Evolutionary conservation across 2,797 vertebrate species (phyloP).

Genomic region (Mus minutoides): DNA sequence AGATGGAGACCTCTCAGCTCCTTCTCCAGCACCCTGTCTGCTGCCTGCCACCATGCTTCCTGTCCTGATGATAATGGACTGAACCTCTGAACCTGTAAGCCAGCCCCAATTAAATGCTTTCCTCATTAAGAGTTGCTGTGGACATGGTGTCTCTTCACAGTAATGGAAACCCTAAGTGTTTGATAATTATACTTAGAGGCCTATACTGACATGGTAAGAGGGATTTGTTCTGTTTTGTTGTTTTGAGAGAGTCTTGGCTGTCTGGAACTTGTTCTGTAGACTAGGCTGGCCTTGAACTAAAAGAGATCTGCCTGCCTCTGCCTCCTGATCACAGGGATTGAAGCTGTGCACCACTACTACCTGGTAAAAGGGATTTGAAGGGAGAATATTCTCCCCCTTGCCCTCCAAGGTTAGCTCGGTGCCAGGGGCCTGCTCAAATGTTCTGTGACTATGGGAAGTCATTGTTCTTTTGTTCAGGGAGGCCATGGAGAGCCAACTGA

Average conservation of each 20-base stretch:
- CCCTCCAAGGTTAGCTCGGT: background rate
- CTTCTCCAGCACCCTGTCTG: background rate
- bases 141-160: background rate
- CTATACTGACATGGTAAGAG: background rate
- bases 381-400: background rate
- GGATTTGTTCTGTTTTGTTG: background rate
- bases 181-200: background rate
- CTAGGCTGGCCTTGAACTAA: background rate
- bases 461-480: background rate
- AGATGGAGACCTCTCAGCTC: background rate
- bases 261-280: background rate
- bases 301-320: background rate
- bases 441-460: background rate
- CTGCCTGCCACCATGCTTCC: background rate
- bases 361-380: background rate
- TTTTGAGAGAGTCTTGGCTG: background rate
- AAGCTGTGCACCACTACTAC: background rate
- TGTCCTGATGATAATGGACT: too few relatives aligned
- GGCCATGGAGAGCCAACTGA: background rate
- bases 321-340: background rate
- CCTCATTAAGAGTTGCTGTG: background rate
- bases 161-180: background rate
- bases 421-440: background rate
- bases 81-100: background rate
- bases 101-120: background rate